phyloP scores from a whole-genome alignment of 2,888 invertebrate genomes.

The Allacma fusca region DNA sequence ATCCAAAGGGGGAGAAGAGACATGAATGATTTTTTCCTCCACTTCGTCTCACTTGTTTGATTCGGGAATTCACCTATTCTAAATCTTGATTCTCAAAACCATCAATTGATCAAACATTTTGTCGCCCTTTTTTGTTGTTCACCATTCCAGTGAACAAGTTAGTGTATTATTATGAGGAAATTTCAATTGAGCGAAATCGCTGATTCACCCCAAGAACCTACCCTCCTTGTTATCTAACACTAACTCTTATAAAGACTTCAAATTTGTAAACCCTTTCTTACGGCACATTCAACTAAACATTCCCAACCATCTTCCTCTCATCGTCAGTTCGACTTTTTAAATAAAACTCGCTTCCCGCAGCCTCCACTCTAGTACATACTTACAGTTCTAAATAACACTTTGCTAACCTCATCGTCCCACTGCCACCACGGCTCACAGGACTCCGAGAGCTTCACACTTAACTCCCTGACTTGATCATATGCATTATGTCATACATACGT shows the following conservation, averaged over 20 bases:
- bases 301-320: constrained; percentile 30
- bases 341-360: neutral
- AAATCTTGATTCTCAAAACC: constrained; percentile 53
- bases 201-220: constrained; percentile 58
- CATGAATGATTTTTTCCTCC: constrained; percentile 47
- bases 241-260: constrained; percentile 49
- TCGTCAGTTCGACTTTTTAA: constrained; percentile 2
- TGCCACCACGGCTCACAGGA: neutral
- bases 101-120: constrained; percentile 62
- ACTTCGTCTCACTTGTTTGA: constrained; percentile 49
- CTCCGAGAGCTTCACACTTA: neutral
- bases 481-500: neutral
- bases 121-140: constrained; percentile 58
- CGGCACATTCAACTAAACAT: constrained; percentile 48
- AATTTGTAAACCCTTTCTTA: constrained; percentile 54
- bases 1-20: constrained; percentile 45
- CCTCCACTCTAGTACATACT: neutral
- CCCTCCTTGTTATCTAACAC: constrained; percentile 57
- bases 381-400: constrained; percentile 5
- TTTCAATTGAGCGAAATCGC: constrained; percentile 59
- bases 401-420: constrained; percentile 14
- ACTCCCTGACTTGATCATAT: neutral
- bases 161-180: constrained; percentile 59
- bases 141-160: constrained; percentile 54
- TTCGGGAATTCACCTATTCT: constrained; percentile 52